Base-by-base conservation (phyloP, 2,888 invertebrate genomes). In the Trichacis sp. region DNA sequence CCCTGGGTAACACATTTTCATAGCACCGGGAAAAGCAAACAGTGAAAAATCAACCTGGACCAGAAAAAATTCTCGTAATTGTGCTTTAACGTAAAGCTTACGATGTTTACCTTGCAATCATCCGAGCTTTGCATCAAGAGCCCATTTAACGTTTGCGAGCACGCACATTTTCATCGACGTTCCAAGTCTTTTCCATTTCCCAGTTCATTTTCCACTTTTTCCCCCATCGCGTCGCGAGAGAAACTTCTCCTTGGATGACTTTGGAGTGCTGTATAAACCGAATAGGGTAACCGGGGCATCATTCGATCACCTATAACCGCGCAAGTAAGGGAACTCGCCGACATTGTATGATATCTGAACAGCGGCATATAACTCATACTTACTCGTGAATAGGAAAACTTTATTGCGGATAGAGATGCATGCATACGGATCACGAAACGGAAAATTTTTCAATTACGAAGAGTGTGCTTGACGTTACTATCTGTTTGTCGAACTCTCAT, bases 201-300 rank as follows among this genome's bases (percentile, higher is more conserved):
- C 24, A 53, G 56, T 63, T 63, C 56, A 67, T 58, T 67, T 67
- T 54, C 63, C 60, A 45, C 67, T 67, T 55, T 63, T 57, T 67
- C 56, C 36, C 12, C 55, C 46, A 40, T 53, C 56, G 19, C 29
- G 50, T 18, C 36, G 50, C 18, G 57, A 60, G 54, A 63, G 55
- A 67, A 67, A 62, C 59, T 45, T 38, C 51, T 14, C 5, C 36
- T 56, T 45, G 50, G 52, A 68, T 61, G 49, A 64, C 54, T 62
- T 59, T 64, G 51, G 54, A 64, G 68, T 59, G 64, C 64, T 62
- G 38, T 47, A 59, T 64, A 68, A 64, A 68, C 68, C 18, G 43
- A 40, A 59, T 63, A 50, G 30, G 19, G 50, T 9, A 45, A 43
- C 36, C 29, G 40, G 54, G 19, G 48, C 47, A 43, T 68, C 50